Evolutionary conservation across 2,797 vertebrate species (phyloP), one percentile per base, ranked within the genome.

Genomic region (Pseudotriccus pelzelni): DNA sequence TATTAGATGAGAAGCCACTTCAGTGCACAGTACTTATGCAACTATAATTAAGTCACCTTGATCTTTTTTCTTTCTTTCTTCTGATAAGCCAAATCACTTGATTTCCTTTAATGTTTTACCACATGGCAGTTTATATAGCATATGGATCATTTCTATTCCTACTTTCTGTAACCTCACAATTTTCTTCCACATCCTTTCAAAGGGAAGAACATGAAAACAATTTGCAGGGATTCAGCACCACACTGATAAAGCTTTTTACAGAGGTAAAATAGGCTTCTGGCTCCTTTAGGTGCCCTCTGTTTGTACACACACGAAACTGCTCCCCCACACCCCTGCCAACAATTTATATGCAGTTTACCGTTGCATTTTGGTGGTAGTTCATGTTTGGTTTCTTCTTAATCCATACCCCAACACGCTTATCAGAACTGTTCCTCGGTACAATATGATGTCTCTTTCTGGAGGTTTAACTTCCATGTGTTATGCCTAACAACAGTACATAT

Each of bases 221-320:
- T 53, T 77, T 91, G 24, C 49, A 74, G 14, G 62, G 36, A 76
- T 69, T 78, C 72, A 82, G 20, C 23, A 30, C 10, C 24, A 8
- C 30, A 55, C 68, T 46, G 19, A 5, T 58, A 55, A 75, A 94
- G 50, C 3, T 63, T 5, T 70, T 89, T 43, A 12, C 12, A 36
- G 84, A 87, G 44, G 7, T 39, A 55, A 58, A 87, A 32, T 0
- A 7, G 17, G 19, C 1, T 66, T 12, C 55, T 70, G 25, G 4
- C 6, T 89, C 10, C 20, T 60, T 66, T 73, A 16, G 8, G 9
- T 59, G 27, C 52, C 25, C 12, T 3, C 14, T n/a, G 7, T 13
- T 70, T 22, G 24, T 18, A 9, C 1, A 0, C 10, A 60, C 12
- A 46, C 6, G 6, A 17, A 36, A 32, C 28, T 4, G 2, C 50